Evolutionary conservation across 2,888 invertebrate genomes (phyloP).

Genomic region (Autographa pulchrina): DNA sequence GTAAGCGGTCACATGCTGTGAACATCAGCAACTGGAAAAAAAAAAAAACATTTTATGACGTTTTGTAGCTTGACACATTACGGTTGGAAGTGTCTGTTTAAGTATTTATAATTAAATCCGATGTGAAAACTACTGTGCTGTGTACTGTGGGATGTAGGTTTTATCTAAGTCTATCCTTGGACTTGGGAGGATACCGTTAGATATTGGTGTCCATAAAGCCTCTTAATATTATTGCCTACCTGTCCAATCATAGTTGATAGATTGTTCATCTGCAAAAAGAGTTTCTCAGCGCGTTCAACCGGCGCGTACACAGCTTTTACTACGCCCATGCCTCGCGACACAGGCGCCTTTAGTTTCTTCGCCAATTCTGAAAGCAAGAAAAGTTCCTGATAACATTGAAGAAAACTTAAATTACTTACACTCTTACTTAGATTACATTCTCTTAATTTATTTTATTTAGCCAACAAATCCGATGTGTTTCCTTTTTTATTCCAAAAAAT

Average conservation of each 20-base stretch:
- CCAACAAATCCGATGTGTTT: too few relatives aligned
- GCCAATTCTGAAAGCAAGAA: slow-evolving; percentile 71
- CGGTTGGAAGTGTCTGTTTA: background rate
- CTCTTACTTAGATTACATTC: too few relatives aligned
- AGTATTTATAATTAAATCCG: background rate
- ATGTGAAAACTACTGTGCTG: too few relatives aligned
- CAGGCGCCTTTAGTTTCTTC: slow-evolving; percentile 79
- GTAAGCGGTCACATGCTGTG: slow-evolving; percentile 92
- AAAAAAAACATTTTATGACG: slow-evolving; percentile 2
- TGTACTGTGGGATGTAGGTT: too few relatives aligned
- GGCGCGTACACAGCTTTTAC: slow-evolving; percentile 89
- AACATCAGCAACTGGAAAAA: slow-evolving; percentile 91
- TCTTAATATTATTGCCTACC: slow-evolving; percentile 75
- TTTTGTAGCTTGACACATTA: too few relatives aligned
- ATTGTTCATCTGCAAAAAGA: slow-evolving; percentile 92
- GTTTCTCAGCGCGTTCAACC: slow-evolving; percentile 90
- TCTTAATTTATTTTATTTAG: too few relatives aligned
- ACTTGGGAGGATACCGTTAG: too few relatives aligned
- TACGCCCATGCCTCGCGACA: slow-evolving; percentile 66
- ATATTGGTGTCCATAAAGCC: too few relatives aligned
- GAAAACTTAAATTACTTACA: too few relatives aligned
- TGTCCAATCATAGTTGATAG: slow-evolving; percentile 92
- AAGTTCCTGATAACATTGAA: background rate
- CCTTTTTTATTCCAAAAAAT: too few relatives aligned
- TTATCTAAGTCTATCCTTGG: too few relatives aligned